phyloP scores from a whole-genome alignment of 2,797 vertebrate genomes.

The Luscinia megarhynchos region DNA sequence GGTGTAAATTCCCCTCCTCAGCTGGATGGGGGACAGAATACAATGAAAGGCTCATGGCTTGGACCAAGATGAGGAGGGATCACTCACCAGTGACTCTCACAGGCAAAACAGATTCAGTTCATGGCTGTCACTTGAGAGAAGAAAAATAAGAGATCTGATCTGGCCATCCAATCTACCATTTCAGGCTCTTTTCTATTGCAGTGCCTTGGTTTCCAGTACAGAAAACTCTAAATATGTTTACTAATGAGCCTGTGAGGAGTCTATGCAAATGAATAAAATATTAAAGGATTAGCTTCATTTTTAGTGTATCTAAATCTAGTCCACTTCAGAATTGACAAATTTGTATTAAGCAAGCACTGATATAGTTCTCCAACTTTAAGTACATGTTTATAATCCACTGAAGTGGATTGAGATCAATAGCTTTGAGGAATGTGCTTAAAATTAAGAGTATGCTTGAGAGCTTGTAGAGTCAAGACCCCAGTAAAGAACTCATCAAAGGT shows the following conservation, averaged over 20 bases:
- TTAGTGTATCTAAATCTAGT: constrained; percentile 60
- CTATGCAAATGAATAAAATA: constrained; percentile 34
- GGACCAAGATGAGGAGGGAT: neutral
- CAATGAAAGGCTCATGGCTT: accelerated
- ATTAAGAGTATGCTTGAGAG: constrained; percentile 57
- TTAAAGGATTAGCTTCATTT: constrained; percentile 36
- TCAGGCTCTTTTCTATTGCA: neutral
- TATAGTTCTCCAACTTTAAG: constrained; percentile 46
- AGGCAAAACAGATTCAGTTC: neutral
- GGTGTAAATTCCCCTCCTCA: neutral
- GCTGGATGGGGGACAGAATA: neutral
- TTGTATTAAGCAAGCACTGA: constrained; percentile 45
- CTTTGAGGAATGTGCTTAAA: constrained; percentile 64
- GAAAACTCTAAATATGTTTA: neutral
- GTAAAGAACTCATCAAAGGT: constrained; percentile 54
- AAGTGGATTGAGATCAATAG: constrained; percentile 64
- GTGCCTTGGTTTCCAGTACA: neutral
- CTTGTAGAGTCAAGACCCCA: constrained; percentile 27
- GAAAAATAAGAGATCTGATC: neutral
- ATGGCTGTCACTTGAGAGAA: neutral
- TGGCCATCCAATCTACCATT: neutral
- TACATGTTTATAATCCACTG: constrained; percentile 62
- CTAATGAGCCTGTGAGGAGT: neutral
- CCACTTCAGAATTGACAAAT: constrained; percentile 53
- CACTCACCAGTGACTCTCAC: neutral